These are phyloP conservation scores for Zonitis immaculata DNA, from an alignment of 2,888 invertebrate genomes.

Conservation along the genomic window DNA sequence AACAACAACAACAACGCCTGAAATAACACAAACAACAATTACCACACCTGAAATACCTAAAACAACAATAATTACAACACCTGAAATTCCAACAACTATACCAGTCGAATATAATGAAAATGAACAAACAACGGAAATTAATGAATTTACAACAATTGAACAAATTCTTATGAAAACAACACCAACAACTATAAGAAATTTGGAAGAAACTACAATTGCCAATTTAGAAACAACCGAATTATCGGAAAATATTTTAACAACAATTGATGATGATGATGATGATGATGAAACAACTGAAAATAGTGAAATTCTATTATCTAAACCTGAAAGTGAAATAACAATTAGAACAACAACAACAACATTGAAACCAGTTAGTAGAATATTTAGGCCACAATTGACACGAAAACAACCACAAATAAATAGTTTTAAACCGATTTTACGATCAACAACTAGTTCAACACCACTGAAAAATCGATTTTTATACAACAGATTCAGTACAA, in stretches of 20 bases:
- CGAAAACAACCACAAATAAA: slow-evolving; percentile 6
- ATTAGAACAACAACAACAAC: slow-evolving; percentile 17
- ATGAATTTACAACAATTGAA: no score
- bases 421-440: slow-evolving; percentile 1
- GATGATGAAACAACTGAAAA: not conserved
- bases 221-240: not conserved
- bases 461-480: slow-evolving; percentile 2
- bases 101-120: no score
- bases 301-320: not conserved
- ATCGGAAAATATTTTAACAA: not conserved
- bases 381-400: slow-evolving; percentile 9
- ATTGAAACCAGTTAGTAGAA: no score
- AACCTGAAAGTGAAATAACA: slow-evolving; percentile 9
- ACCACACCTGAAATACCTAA: no score
- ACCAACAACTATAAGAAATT: not conserved
- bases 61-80: no score
- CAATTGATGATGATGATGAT: no score
- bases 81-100: not conserved
- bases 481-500: not conserved
- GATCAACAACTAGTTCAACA: not conserved
- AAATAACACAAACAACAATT: no score
- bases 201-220: not conserved
- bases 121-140: no score
- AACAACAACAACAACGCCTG: slow-evolving; percentile 1
- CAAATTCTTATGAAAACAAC: no score